These are phyloP conservation scores for Schizotus pectinicornis DNA, from an alignment of 2,888 invertebrate genomes.

Conservation along the genomic window DNA sequence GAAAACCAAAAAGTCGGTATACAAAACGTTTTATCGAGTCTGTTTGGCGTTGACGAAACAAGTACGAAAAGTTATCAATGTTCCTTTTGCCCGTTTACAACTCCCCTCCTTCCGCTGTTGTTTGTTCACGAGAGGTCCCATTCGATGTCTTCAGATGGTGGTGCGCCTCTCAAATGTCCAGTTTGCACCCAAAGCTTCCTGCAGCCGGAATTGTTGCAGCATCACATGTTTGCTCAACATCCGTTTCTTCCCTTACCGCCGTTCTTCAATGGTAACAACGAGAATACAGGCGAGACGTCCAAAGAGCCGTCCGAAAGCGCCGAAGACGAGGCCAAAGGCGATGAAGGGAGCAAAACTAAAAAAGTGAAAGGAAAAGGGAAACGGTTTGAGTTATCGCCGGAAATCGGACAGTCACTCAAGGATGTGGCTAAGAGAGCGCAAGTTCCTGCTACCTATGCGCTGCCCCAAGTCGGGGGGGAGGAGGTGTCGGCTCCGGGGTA, in stretches of 20 bases:
- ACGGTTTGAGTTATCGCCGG: constrained; percentile 51
- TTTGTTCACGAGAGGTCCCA: constrained; percentile 93
- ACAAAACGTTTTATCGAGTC: constrained; percentile 62
- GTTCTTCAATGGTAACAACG: constrained; percentile 56
- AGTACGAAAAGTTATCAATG: constrained; percentile 83
- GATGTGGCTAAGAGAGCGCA: constrained; percentile 64
- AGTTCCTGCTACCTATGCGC: constrained; percentile 69
- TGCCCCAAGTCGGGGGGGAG: constrained; percentile 60
- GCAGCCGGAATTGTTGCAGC: constrained; percentile 66
- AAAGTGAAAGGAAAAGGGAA: constrained; percentile 43
- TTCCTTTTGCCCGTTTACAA: constrained; percentile 88
- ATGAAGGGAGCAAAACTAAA: not conserved
- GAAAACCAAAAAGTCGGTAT: constrained; percentile 55
- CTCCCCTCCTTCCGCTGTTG: constrained; percentile 86
- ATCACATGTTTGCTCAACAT: constrained; percentile 69
- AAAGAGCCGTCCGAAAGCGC: constrained; percentile 46
- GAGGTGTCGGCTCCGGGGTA: constrained; percentile 56
- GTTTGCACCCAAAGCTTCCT: constrained; percentile 65
- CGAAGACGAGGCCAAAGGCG: constrained; percentile 36
- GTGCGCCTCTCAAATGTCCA: constrained; percentile 62
- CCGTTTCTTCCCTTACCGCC: constrained; percentile 57
- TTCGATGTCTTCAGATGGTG: constrained; percentile 47
- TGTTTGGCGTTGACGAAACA: constrained; percentile 63
- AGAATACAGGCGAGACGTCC: constrained; percentile 49
- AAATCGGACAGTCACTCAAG: constrained; percentile 60